Conservation (phyloP, 2,797 vertebrate genomes). For the Lacerta bilineata region DNA sequence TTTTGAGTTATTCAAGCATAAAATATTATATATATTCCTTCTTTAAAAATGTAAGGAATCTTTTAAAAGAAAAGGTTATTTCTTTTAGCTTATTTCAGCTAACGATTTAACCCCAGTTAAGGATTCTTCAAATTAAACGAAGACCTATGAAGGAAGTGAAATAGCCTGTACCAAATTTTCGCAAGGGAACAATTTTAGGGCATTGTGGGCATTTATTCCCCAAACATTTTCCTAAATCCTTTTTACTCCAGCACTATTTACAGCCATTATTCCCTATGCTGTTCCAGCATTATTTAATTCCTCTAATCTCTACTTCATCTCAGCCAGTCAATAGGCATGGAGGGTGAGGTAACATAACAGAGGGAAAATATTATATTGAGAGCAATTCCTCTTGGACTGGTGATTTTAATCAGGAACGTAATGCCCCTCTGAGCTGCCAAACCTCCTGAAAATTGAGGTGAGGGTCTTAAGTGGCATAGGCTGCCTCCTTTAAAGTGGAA, state of each 20-base stretch:
- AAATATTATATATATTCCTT: slow-evolving; percentile 6
- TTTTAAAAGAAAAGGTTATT: slow-evolving; percentile 21
- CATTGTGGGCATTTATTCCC: background rate
- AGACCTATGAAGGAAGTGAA: background rate
- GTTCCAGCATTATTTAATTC: background rate
- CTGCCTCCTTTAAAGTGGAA: background rate
- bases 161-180: background rate
- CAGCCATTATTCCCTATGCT: background rate
- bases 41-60: slow-evolving; percentile 11
- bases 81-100: slow-evolving; percentile 31
- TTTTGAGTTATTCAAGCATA: slow-evolving; percentile 23
- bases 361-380: background rate
- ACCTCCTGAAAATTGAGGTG: background rate
- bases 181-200: background rate
- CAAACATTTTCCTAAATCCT: background rate
- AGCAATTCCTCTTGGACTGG: background rate
- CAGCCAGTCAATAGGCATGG: background rate
- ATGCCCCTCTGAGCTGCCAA: background rate
- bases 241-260: background rate
- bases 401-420: background rate
- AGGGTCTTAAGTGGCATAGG: background rate
- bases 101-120: background rate
- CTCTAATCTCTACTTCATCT: background rate
- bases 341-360: background rate
- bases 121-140: slow-evolving; percentile 1